Base-by-base conservation (phyloP, 2,113 vertebrate species). In the Hipposideros armiger region DNA sequence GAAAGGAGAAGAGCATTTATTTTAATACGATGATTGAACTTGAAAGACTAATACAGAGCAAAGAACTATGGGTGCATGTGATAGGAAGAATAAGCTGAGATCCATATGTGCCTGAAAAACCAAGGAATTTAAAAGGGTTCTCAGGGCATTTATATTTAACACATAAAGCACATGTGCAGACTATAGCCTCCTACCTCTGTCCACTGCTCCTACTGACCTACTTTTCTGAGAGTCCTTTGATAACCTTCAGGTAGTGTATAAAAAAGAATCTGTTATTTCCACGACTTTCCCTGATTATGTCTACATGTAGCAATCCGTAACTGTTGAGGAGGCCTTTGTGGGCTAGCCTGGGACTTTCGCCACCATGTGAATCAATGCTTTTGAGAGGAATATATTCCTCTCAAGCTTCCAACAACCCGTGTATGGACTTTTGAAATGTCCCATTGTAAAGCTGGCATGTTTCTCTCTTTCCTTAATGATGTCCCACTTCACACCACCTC, bases 1-100 rank as follows among this genome's bases (percentile, higher is more conserved):
- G 83, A 89, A 93, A 92, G 87, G 56, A 82, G 82, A 94, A 95
- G 87, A 70, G 15, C 78, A 85, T 98, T 96, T 94, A 91, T 95
- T 96, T 96, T 95, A 89, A 80, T 90, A 78, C 24, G 88, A 90
- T 91, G 87, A 93, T 91, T 94, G 86, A 83, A 86, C 64, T 91
- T 86, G 89, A 97, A 94, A 93, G 74, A 77, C 85, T 62, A 32
- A 67, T 85, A 83, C 45, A 72, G 87, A 91, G 81, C 28, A 56
- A 81, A 93, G 81, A 91, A 82, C 7, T 42, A 54, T 94, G 69
- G 93, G 58, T 56, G 28, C 50, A 13, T 72, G 70, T 83, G 73
- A 93, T 93, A 62, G 50, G 92, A 87, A 81, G 90, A 82, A 87
- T 88, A 95, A 95, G 60, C 67, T 52, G 93, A 97, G 84, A 87